Evolutionary conservation across 2,797 vertebrate species (phyloP).

Genomic region (Microchirus variegatus): DNA sequence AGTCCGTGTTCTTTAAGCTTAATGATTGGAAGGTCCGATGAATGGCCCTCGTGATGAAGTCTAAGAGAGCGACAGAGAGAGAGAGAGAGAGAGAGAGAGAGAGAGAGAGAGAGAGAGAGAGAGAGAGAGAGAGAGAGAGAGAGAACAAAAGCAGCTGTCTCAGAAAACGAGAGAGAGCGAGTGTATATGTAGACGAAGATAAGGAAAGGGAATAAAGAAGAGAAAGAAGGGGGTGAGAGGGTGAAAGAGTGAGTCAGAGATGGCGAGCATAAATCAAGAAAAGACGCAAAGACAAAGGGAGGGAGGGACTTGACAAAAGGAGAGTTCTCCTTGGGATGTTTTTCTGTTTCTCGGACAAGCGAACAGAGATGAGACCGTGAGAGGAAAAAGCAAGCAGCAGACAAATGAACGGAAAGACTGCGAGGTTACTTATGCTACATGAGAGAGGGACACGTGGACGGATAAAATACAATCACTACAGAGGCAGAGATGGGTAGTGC

Average conservation of each 20-base stretch:
- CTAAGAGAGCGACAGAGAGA: conserved; percentile 10
- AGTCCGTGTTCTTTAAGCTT: conserved; percentile 48
- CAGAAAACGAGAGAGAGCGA: conserved; percentile 48
- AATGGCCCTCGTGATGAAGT: conserved; percentile 63
- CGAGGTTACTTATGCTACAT: no score
- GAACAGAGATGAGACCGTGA: conserved; percentile 7
- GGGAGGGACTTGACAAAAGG: conserved; percentile 9
- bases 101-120: conserved; percentile 11
- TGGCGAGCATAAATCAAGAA: conserved; percentile 45
- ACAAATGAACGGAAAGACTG: no score
- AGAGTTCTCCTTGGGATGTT: conserved; percentile 20
- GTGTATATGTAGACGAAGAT: conserved; percentile 43
- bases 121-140: conserved; percentile 16
- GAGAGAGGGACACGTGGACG: no score
- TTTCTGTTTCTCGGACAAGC: background rate
- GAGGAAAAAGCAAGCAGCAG: no score
- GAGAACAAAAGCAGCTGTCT: conserved; percentile 64
- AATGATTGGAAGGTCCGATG: conserved; percentile 71
- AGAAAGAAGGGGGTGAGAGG: conserved; percentile 43
- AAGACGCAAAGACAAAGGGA: conserved; percentile 1
- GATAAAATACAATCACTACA: no score
- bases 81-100: conserved; percentile 43
- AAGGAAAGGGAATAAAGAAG: conserved; percentile 52
- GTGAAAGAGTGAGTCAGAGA: conserved; percentile 42
- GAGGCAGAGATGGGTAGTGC: no score